Base-by-base conservation (phyloP, 1,140 invertebrate species). In the Drosophila bocki region DNA sequence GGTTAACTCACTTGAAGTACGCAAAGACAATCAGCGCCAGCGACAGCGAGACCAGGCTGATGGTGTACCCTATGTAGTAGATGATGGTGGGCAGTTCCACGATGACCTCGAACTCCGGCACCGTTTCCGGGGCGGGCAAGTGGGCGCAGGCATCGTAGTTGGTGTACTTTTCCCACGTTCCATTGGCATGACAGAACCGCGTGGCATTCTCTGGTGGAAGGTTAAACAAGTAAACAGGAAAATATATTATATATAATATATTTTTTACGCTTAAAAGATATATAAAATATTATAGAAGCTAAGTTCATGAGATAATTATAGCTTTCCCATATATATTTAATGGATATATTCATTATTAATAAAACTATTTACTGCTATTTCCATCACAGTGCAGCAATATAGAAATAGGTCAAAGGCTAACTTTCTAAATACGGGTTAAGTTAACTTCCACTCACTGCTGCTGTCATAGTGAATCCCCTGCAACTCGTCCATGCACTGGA, bases 381-480 rank as follows among this genome's bases (percentile, higher is more conserved):
- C 6, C 7, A 1, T 1, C 12, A 6, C 19, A 41, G 37, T 33
- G 17, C 3, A 41, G 32, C 8, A n/a, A 9, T 37, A 64, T 9
- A 15, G 9, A 0, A 22, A 42, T 37, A 71, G 45, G 60, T 72
- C 32, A 77, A 62, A 67, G 44, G 58, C 6, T 4, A 63, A n/a
- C 35, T 22, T 33, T 37, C 12, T 50, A 29, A 53, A 17, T n/a
- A 13, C 9, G 6, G 44, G 7, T 22, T 54, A 37, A 5, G 26
- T 32, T n/a, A 12, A 47, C 57, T 45, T 26, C 8, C 19, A 95
- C 95, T 95, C 80, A 96, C 96, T 94, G 79, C 94, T 95, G 71
- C 94, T 94, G 84, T 97, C 96, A 80, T 97, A 97, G 54, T 94
- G 94, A 58, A 98, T 95, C 59, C 96, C 96, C 75, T 96, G 95